Evolutionary conservation across 2,888 invertebrate genomes (phyloP).

Genomic region (Ormyrus thymus): DNA sequence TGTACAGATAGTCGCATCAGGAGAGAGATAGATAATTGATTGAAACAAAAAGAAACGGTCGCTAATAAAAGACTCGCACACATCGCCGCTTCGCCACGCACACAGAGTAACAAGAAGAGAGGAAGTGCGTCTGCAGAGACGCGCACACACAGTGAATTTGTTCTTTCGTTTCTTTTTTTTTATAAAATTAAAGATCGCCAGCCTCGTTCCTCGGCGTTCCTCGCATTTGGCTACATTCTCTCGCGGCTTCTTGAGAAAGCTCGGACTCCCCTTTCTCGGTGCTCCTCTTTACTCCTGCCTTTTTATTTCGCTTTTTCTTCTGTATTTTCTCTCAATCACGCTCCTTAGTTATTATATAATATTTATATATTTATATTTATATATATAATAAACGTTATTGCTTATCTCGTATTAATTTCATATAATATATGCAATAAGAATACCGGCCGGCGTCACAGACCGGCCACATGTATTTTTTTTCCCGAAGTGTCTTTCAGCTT

Average conservation of each 20-base stretch:
- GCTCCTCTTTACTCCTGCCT: background rate
- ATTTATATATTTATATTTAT: constrained; percentile 19
- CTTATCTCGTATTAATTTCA: constrained; percentile 48
- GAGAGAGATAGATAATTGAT: constrained; percentile 43
- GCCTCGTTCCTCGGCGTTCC: background rate
- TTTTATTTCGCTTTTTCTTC: background rate
- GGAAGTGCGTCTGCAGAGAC: background rate
- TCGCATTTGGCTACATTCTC: background rate
- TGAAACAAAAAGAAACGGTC: constrained; percentile 14
- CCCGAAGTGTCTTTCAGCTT: constrained; percentile 6
- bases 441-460: constrained; percentile 39
- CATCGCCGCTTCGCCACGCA: constrained; percentile 19
- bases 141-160: background rate
- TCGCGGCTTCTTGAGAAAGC: constrained; percentile 24
- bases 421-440: constrained; percentile 43
- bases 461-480: constrained; percentile 16
- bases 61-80: background rate
- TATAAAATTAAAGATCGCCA: constrained; percentile 34
- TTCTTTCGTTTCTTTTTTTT: background rate
- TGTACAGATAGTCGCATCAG: constrained; percentile 54
- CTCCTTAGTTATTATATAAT: background rate
- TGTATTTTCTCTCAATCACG: constrained; percentile 21
- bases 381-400: constrained; percentile 52
- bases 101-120: constrained; percentile 27
- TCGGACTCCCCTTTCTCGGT: constrained; percentile 50